Conservation (phyloP, 2,797 vertebrate genomes). For the Poeciliopsis presidionis region DNA sequence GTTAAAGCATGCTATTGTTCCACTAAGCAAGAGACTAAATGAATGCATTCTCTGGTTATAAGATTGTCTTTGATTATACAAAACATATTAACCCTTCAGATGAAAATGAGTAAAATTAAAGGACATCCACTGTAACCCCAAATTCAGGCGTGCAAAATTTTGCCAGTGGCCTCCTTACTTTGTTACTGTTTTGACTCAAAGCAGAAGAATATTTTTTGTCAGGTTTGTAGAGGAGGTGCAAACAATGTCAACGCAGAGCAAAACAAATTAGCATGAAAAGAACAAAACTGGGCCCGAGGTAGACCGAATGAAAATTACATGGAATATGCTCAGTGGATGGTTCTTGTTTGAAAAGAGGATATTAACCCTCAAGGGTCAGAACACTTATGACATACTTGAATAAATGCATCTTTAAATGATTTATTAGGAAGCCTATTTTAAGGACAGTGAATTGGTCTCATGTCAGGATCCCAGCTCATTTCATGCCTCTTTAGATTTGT, state of each 20-base stretch:
- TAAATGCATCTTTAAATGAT: conserved; percentile 12
- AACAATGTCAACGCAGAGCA: conserved; percentile 51
- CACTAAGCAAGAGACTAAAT: background rate
- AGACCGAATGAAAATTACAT: conserved; percentile 52
- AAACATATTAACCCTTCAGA: background rate
- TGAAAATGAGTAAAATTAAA: background rate
- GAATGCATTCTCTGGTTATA: background rate
- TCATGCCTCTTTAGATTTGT: conserved; percentile 13
- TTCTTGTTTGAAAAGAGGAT: conserved; percentile 32
- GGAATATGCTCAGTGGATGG: conserved; percentile 37
- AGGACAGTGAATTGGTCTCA: conserved; percentile 14
- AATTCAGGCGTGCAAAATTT: conserved; percentile 11
- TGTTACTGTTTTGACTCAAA: conserved; percentile 42
- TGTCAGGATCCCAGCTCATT: conserved; percentile 13
- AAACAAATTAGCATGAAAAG: conserved; percentile 58
- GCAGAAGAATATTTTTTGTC: conserved; percentile 34
- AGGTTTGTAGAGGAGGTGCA: conserved; percentile 47
- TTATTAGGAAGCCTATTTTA: conserved; percentile 5
- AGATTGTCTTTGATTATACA: background rate
- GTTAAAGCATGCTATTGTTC: background rate
- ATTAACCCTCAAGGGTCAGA: conserved; percentile 18
- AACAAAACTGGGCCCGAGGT: conserved; percentile 44
- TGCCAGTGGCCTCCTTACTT: conserved; percentile 14
- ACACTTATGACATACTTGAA: conserved; percentile 12
- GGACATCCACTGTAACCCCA: background rate